Evolutionary conservation across 2,888 invertebrate genomes (phyloP), one percentile per base, ranked within the genome.

Genomic region (Hirtodrosophila confusa): DNA sequence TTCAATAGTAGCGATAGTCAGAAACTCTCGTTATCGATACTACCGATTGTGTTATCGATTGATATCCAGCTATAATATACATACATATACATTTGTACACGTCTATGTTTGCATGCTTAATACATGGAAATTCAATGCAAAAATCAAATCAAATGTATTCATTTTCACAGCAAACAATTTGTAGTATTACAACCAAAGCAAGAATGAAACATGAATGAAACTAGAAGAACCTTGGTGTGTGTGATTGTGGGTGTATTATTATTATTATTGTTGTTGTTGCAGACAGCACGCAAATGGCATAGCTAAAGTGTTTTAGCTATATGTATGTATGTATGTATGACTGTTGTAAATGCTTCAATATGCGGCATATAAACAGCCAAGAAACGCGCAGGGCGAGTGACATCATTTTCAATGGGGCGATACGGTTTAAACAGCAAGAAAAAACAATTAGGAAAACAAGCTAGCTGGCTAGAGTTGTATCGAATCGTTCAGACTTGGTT

Each of bases 381-480:
- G 27, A 29, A 43, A 44, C 41, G 36, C 24, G 40, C 47, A 53
- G 65, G 69, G 53, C 60, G 57, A 73, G 80, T 84, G 84, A 84
- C 84, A 84, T 84, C 88, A 84, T 86, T 76, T 86, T 73, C 68
- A 69, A 71, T 80, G 74, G 63, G 72, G 56, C 65, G 61, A 49
- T 55, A 61, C 63, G 63, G 67, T 80, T 85, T 75, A 78, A 80
- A 75, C 73, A 70, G 50, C 47, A 80, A 73, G 64, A 80, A 64
- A 17, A 75, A 79, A 65, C 83, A 86, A 86, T 77, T 74, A 74
- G 74, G 63, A 66, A 66, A 75, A 75, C 65, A 75, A 72, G 69
- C 68, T 55, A 73, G 74, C 7, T 31, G 17, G 17, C 17, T 17
- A 17, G 17, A 17, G 17, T 17, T 17, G 17, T 2, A 17, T 17